phyloP scores from a whole-genome alignment of 2,113 vertebrate genomes.

The Entelurus aequoreus region DNA sequence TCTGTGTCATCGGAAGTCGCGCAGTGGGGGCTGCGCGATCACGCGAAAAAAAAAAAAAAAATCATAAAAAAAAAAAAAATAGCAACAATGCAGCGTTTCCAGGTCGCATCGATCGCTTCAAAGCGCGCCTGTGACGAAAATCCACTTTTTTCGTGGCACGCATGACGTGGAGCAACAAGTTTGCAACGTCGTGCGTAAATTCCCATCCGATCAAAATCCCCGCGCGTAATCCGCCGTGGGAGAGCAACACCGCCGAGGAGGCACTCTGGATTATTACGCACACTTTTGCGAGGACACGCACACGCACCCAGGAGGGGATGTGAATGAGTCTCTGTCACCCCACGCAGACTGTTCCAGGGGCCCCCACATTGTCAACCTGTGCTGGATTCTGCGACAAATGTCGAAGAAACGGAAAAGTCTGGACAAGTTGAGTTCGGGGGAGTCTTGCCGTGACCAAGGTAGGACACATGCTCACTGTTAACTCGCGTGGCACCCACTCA shows the following conservation, averaged over 20 bases:
- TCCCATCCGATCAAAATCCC: constrained; percentile 33
- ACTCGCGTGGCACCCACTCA: neutral
- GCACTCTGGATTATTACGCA: constrained; percentile 36
- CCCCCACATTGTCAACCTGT: constrained; percentile 66
- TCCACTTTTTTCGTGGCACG: constrained; percentile 3
- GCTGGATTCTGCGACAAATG: constrained; percentile 79
- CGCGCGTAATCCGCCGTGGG: constrained; percentile 51
- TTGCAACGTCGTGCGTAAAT: constrained; percentile 56
- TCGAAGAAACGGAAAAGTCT: constrained; percentile 96
- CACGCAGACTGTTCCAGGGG: constrained; percentile 78
- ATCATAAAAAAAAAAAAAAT: constrained; percentile 27
- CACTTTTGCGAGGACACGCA: constrained; percentile 33
- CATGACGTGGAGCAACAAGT: constrained; percentile 51
- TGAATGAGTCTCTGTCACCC: constrained; percentile 70
- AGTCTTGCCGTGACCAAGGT: constrained; percentile 82
- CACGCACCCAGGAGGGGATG: constrained; percentile 52
- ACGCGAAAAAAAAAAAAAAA: neutral
- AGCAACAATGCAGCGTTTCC: neutral
- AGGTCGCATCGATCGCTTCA: neutral
- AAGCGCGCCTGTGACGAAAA: constrained; percentile 35
- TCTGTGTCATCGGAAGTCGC: constrained; percentile 60
- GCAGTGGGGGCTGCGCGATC: neutral
- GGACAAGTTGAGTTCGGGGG: constrained; percentile 78
- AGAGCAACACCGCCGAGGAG: constrained; percentile 11
- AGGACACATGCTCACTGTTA: constrained; percentile 34